Percentiles rank a stretch among this genome's conserved stretches.
phyloP scores from a whole-genome alignment of 53 echinoderm and acorn worm species.

The Luidia sarsii region DNA sequence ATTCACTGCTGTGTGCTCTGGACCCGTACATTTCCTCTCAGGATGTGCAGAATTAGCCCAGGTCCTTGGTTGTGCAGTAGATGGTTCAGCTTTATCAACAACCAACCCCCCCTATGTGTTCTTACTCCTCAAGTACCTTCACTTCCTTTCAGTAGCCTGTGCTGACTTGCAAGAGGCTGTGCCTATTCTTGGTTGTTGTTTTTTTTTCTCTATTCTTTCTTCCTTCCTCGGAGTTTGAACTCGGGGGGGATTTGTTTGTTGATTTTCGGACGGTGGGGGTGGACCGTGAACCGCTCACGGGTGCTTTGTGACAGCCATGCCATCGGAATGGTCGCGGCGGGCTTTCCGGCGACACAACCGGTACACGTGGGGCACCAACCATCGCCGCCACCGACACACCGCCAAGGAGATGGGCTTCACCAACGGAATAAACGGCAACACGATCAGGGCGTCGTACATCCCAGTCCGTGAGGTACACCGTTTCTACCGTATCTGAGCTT shows the following conservation, averaged over 20 bases:
- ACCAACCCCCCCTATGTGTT: no score
- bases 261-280: no score
- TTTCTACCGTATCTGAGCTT: no score
- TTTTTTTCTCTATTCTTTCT: background rate
- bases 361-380: conserved; percentile 17
- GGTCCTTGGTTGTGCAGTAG: background rate
- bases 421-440: background rate
- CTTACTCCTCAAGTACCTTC: background rate
- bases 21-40: conserved; percentile 16
- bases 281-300: no score
- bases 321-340: conserved; percentile 44
- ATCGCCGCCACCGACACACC: background rate
- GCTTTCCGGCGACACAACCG: conserved; percentile 36
- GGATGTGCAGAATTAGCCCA: conserved; percentile 27
- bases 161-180: background rate
- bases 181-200: background rate
- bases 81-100: no score
- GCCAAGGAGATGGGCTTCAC: background rate
- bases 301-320: conserved; percentile 1
- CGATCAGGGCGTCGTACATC: background rate
- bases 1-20: background rate
- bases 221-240: background rate
- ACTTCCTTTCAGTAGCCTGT: conserved; percentile 22
- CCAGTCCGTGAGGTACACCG: conserved; percentile 19
- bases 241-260: background rate